Conservation (phyloP, 1,140 invertebrate genomes). For the Bombus pyrosoma region DNA sequence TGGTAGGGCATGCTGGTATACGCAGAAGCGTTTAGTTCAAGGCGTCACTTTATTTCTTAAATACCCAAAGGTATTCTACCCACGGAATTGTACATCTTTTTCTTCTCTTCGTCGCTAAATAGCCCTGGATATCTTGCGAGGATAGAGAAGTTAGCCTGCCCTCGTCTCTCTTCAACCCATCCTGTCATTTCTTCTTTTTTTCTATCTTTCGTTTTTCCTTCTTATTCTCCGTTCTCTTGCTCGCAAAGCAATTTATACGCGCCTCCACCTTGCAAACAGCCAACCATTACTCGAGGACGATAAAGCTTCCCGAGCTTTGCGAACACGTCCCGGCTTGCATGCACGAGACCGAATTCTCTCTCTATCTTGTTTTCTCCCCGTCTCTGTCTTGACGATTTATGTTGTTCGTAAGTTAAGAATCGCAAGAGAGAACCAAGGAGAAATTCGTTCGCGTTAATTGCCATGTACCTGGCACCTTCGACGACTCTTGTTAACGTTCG, state of each 20-base stretch:
- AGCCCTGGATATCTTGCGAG: slow-evolving; percentile 63
- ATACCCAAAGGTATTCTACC: slow-evolving; percentile 73
- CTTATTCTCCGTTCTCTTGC: slow-evolving; percentile 51
- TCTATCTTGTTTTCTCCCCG: neutral
- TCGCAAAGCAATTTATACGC: slow-evolving; percentile 71
- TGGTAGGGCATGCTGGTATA: neutral
- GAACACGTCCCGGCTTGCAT: slow-evolving; percentile 52
- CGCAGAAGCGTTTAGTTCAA: slow-evolving; percentile 66
- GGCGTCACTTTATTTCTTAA: slow-evolving; percentile 70
- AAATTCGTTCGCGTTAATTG: slow-evolving; percentile 39
- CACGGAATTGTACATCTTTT: slow-evolving; percentile 67
- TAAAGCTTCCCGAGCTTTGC: slow-evolving; percentile 62
- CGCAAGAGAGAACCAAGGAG: slow-evolving; percentile 36
- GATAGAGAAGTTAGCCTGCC: slow-evolving; percentile 67
- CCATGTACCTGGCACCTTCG: neutral
- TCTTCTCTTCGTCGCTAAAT: slow-evolving; percentile 56
- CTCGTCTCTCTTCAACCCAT: no score
- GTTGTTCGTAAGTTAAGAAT: slow-evolving; percentile 59
- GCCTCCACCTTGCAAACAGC: slow-evolving; percentile 69
- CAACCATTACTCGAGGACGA: slow-evolving; percentile 67
- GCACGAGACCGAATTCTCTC: slow-evolving; percentile 3
- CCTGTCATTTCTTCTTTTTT: neutral
- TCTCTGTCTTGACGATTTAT: slow-evolving; percentile 47
- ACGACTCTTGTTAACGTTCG: neutral
- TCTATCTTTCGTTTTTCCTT: slow-evolving; percentile 19